Base-by-base conservation (phyloP, 2,113 vertebrate genomes). In the Albula goreensis region DNA sequence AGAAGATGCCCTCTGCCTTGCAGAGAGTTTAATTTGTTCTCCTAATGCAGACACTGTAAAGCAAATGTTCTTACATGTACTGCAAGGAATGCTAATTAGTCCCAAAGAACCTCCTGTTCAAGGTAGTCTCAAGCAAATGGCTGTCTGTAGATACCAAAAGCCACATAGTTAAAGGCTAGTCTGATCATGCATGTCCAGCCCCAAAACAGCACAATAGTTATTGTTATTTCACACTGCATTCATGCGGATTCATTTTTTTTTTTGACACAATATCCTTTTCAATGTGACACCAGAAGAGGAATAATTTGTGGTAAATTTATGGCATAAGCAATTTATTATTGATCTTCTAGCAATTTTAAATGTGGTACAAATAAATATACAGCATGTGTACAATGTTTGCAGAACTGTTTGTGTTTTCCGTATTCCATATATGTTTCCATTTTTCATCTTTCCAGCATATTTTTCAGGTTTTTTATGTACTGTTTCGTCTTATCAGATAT, bases 401-500 rank as follows among this genome's bases (percentile, higher is more conserved):
- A 22, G 15, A 49, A 31, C 15, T 60, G 6, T 5, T 25, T 57
- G 51, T 77, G 83, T 74, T 84, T 84, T 74, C 60, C 85, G 22
- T 82, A 85, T 74, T 50, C 66, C 53, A 81, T 57, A 52, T 70
- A 9, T n/a, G 22, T 87, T 83, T 86, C 84, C 80, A 83, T 90
- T 85, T 88, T 82, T 88, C 78, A 85, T 48, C 12, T 79, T 70
- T 56, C 50, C 19, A 15, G 10, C 63, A 49, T 56, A 48, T 2
- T 48, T 56, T 56, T 57, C 4, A 5, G 41, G 52, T 66, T 88
- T 84, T 90, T 89, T 90, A 83, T 79, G 81, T 86, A 89, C 78
- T 78, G 88, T 89, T 22, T 8, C 57, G 60, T 84, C 80, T 89
- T 82, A 81, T 87, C 84, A 89, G 86, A 87, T 91, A 89, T 60